Conservation (phyloP, 2,113 vertebrate genomes). For the Corvus cornix region DNA sequence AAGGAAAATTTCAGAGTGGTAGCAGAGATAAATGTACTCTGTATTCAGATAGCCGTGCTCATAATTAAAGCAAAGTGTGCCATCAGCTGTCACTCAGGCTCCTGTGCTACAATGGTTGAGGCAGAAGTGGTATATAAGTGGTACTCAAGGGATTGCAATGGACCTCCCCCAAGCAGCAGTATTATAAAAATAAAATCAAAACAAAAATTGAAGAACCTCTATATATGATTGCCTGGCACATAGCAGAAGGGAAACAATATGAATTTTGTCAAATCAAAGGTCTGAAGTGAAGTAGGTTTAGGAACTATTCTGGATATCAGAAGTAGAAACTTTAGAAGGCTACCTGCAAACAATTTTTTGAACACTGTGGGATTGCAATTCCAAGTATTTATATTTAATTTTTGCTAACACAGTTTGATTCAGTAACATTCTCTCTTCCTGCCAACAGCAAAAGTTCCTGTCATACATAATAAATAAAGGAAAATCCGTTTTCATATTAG, state of each 20-base stretch:
- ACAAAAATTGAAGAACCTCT: neutral
- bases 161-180: neutral
- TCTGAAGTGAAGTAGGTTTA: neutral
- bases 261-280: neutral
- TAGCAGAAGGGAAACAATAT: neutral
- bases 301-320: neutral
- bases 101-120: neutral
- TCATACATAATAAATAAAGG: neutral
- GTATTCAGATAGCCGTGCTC: neutral
- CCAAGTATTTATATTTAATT: neutral
- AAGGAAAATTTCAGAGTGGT: neutral
- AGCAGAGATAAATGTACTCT: neutral
- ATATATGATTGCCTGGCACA: neutral
- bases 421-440: neutral
- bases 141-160: neutral
- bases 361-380: neutral
- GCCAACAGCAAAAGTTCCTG: neutral
- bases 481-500: neutral
- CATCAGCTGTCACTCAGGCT: neutral
- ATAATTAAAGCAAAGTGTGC: neutral
- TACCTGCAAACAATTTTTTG: neutral
- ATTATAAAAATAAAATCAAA: neutral
- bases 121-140: neutral
- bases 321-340: neutral
- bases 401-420: neutral